phyloP scores from a whole-genome alignment of 2,797 vertebrate species.

The Spinibarbus caldwelli region DNA sequence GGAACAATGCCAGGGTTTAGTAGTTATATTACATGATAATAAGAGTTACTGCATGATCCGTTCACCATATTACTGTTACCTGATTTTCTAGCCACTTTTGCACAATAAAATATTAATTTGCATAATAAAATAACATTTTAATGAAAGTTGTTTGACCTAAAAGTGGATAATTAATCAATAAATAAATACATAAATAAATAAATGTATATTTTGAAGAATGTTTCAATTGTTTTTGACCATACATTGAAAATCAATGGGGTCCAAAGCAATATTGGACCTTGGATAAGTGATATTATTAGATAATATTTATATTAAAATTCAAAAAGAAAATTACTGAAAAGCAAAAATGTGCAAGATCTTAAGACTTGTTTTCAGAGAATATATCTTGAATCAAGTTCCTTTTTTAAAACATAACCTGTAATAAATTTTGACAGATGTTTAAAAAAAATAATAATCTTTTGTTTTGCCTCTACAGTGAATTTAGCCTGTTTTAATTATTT shows the following conservation, averaged over 20 bases:
- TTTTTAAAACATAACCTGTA: no score
- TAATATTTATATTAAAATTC: no score
- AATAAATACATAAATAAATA: not conserved
- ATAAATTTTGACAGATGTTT: not conserved
- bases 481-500: no score
- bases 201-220: no score
- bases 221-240: not conserved
- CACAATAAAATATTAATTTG: not conserved
- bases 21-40: not conserved
- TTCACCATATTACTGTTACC: not conserved
- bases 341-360: no score
- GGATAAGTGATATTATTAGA: no score
- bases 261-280: not conserved
- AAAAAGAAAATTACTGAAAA: no score
- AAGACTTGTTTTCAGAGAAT: no score
- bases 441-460: no score
- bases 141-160: no score
- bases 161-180: not conserved
- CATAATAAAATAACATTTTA: not conserved
- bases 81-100: not conserved
- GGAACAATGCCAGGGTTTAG: not conserved
- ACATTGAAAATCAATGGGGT: not conserved
- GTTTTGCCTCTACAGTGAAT: no score
- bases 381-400: no score
- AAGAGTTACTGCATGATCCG: not conserved